Evolutionary conservation across 2,113 vertebrate genomes (phyloP).

Genomic region (Lates calcarifer): DNA sequence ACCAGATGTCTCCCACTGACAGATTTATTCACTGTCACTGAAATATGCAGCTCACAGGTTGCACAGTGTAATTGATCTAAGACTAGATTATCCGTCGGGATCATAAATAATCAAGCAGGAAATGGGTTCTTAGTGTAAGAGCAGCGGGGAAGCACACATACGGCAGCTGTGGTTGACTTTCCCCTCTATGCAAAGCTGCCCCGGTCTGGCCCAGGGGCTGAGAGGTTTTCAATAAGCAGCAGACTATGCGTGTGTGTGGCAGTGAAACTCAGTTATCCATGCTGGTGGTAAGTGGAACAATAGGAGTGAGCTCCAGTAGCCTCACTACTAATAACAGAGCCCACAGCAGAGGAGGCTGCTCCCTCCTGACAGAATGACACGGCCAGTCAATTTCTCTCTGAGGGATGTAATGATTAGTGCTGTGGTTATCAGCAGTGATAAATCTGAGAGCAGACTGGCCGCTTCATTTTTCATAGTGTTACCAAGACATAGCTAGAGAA

Average conservation of each 20-base stretch:
- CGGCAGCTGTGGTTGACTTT: constrained; percentile 23
- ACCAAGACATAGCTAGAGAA: constrained; percentile 5
- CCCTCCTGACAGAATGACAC: background rate
- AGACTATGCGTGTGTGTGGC: constrained; percentile 15
- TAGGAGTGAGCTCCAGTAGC: constrained; percentile 19
- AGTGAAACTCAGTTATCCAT: constrained; percentile 48
- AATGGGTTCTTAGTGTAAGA: constrained; percentile 60
- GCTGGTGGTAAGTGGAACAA: constrained; percentile 40
- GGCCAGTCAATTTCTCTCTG: constrained; percentile 21
- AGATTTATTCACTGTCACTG: constrained; percentile 40
- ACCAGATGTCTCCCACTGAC: constrained; percentile 30
- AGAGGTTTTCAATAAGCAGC: constrained; percentile 37
- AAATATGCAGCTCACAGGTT: constrained; percentile 47
- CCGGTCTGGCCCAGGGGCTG: constrained; percentile 18
- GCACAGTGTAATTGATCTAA: constrained; percentile 57
- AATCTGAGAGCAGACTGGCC: constrained; percentile 3
- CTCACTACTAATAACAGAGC: constrained; percentile 27
- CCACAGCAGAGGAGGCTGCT: constrained; percentile 23
- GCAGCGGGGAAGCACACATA: constrained; percentile 30
- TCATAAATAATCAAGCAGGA: constrained; percentile 68
- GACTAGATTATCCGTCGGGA: constrained; percentile 50
- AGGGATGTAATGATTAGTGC: constrained; percentile 42
- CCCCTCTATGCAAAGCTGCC: constrained; percentile 19
- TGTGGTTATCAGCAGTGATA: constrained; percentile 9
- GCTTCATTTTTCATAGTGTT: constrained; percentile 15